Base-by-base conservation (phyloP, 2,113 vertebrate species). In the Indri indri region DNA sequence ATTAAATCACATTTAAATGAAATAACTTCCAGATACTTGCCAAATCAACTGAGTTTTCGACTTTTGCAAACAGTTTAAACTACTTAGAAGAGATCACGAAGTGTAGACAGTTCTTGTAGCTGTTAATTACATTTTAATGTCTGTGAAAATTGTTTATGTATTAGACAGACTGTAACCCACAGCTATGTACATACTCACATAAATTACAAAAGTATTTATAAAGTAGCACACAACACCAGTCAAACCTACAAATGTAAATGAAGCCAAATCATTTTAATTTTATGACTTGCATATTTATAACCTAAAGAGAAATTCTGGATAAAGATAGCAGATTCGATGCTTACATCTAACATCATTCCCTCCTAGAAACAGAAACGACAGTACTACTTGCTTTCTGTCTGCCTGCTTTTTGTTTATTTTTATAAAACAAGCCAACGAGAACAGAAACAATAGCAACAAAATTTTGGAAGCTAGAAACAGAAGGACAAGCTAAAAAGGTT, bases 101-200 rank as follows among this genome's bases (percentile, higher is more conserved):
- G 54, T 77, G 50, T 32, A 88, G 52, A 77, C 40, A 37, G 73
- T 61, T 95, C 70, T 83, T 63, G 13, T 61, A 71, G 77, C 87
- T 95, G 76, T 74, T 81, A 90, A 82, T 88, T 85, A 93, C 76
- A 97, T 92, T 83, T 95, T 86, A 93, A 83, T 73, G 68, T 81
- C 90, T 95, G 57, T 76, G 77, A 95, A 85, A 89, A 93, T 45
- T 82, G 84, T 94, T 90, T 96, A 88, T n/a, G 13, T 61, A 91
- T 13, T 63, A 88, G 95, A 80, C 50, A 97, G 83, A 73, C 87
- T 94, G 13, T 52, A 93, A 37, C 83, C 82, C 92, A 95, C 71
- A 97, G 70, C 65, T 68, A 84, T 57, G 54, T 66, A 68, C 73
- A 86, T 59, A 93, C 4, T 92, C 82, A 89, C 65, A 76, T 88